Base-by-base conservation (phyloP, 2,113 vertebrate species). In the Microtus montanus region DNA sequence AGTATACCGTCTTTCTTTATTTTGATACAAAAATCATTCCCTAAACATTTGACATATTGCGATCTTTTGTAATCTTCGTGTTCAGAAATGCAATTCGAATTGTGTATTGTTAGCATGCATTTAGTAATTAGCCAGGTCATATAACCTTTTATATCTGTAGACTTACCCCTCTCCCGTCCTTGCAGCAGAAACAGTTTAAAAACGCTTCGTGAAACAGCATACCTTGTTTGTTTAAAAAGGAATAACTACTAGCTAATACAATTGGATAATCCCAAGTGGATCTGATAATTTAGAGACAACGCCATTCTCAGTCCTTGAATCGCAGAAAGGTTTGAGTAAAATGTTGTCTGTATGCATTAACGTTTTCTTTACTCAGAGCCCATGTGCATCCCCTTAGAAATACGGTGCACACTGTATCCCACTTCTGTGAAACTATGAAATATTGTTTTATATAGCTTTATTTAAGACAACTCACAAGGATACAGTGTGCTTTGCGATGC, bases 71-170 rank as follows among this genome's bases (percentile, higher is more conserved):
- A 79, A 92, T 94, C 26, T 80, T 66, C 5, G 73, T 90, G 95
- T 78, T 47, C 63, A 93, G 92, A 93, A 96, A 58, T 91, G 90
- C 66, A 93, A 8, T 95, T 96, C 12, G 54, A 58, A 87, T 97
- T 91, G 84, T 93, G 75, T 95, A n/a, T 96, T 89, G 75, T 95
- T 35, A 85, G 80, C 66, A 74, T 93, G 80, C 71, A 73, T 94
- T 95, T 95, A 91, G 68, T 95, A 92, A 91, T 97, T 95, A 96
- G 68, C 87, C 84, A 86, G 61, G 91, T 96, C 92, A 71, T 54
- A 86, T 86, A 94, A 77, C 88, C 88, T 96, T 96, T 97, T 92
- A 92, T 97, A 96, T 94, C 82, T 61, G 73, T 87, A 95, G 82
- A 84, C 35, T 22, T 47, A 15, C 3, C 41, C 14, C 41, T 11